These are phyloP conservation scores for Euschistus heros DNA, from an alignment of 1,140 invertebrate genomes.

Conservation along the genomic window DNA sequence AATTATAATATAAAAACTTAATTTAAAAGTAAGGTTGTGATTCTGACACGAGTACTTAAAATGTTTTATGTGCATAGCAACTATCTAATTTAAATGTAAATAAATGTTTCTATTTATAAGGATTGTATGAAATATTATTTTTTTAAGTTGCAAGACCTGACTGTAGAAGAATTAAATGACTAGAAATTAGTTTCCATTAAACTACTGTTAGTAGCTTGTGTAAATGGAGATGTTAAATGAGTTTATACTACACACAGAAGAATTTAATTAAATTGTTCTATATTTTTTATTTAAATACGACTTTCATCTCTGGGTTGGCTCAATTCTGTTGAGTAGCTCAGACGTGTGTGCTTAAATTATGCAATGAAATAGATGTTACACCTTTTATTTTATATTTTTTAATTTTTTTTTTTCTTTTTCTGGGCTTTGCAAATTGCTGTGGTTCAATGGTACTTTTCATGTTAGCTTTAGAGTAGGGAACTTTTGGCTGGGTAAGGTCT, in stretches of 20 bases:
- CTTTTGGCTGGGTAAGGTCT: too few species aligned
- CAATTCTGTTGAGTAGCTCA: constrained; percentile 20
- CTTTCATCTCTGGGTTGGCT: constrained; percentile 18
- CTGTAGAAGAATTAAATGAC: background rate
- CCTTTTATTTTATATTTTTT: too few species aligned
- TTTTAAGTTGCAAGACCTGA: too few species aligned
- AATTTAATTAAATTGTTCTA: background rate
- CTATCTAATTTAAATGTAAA: too few species aligned
- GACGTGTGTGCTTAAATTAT: constrained; percentile 17
- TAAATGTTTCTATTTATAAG: too few species aligned
- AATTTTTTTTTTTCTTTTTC: too few species aligned
- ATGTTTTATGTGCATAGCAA: constrained; percentile 3
- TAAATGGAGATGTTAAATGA: background rate
- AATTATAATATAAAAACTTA: constrained; percentile 15
- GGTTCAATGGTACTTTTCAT: too few species aligned
- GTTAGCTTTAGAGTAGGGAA: too few species aligned
- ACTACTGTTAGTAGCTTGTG: background rate
- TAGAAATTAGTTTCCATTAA: background rate
- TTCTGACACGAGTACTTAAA: too few species aligned
- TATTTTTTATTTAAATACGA: background rate
- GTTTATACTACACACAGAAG: background rate
- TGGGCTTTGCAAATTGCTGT: too few species aligned
- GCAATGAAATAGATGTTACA: background rate
- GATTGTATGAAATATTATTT: too few species aligned
- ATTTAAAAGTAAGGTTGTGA: constrained; percentile 6